Conservation (phyloP, 2,797 vertebrate species). For the Philypnodon macrostomus region DNA sequence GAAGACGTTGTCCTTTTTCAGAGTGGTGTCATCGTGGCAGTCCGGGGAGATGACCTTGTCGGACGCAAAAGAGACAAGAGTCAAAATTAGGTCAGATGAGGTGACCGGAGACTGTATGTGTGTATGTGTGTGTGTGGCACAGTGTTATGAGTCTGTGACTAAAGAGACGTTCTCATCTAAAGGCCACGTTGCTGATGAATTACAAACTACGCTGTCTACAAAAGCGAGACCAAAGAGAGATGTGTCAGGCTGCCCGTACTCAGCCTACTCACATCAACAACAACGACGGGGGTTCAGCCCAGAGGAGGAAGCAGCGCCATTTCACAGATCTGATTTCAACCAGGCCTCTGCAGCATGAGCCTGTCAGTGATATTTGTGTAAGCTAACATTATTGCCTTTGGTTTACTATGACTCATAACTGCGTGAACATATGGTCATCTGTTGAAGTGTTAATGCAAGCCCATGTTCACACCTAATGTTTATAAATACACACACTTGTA, state of each 20-base stretch:
- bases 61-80: slow-evolving; percentile 22
- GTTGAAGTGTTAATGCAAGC: slow-evolving; percentile 5
- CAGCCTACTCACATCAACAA: slow-evolving; percentile 19
- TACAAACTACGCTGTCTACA: not conserved
- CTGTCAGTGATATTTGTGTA: no score
- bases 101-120: not conserved
- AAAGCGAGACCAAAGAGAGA: slow-evolving; percentile 21
- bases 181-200: not conserved
- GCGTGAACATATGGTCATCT: not conserved
- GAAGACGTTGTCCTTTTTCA: slow-evolving; percentile 82
- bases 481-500: no score
- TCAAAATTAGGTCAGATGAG: slow-evolving; percentile 31
- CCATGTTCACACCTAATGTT: not conserved
- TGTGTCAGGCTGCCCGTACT: slow-evolving; percentile 1
- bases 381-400: slow-evolving; percentile 21
- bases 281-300: slow-evolving; percentile 23
- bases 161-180: not conserved
- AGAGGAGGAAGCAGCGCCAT: slow-evolving; percentile 28
- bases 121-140: no score
- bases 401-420: slow-evolving; percentile 18
- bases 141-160: not conserved
- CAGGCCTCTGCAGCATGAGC: no score
- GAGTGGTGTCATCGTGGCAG: slow-evolving; percentile 77
- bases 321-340: slow-evolving; percentile 32
- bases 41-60: slow-evolving; percentile 80